phyloP scores from a whole-genome alignment of 1,140 invertebrate genomes.

The Microplitis demolitor region DNA sequence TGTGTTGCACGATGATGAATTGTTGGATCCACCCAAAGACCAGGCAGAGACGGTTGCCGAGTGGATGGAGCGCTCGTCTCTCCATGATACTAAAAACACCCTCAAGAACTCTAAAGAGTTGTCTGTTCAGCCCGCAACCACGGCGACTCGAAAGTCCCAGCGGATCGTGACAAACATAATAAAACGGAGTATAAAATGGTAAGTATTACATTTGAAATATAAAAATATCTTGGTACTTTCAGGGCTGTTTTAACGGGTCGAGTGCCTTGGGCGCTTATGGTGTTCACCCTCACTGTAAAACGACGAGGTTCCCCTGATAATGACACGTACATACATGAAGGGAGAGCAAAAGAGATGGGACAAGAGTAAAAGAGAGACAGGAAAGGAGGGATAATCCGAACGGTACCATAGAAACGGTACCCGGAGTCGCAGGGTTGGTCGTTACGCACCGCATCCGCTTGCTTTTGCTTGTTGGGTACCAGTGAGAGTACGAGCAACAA shows the following conservation, averaged over 20 bases:
- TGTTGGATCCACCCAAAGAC: conserved; percentile 1
- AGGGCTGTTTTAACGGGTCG: conserved; percentile 12
- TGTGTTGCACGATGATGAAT: conserved; percentile 18
- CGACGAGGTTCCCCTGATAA: neutral
- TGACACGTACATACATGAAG: neutral
- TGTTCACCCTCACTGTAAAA: neutral
- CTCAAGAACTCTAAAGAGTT: neutral
- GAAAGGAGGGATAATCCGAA: conserved; percentile 43
- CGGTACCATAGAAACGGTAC: conserved; percentile 61
- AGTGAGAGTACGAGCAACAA: conserved; percentile 1
- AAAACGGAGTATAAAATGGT: conserved; percentile 56
- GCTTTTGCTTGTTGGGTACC: conserved; percentile 2
- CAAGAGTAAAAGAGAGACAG: conserved; percentile 32
- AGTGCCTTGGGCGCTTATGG: neutral
- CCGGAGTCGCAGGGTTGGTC: conserved; percentile 43
- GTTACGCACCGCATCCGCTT: conserved; percentile 23
- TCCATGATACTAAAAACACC: neutral
- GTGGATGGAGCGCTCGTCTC: conserved; percentile 17
- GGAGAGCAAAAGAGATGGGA: conserved; percentile 24
- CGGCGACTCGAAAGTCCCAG: conserved; percentile 33
- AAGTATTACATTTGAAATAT: conserved; percentile 34
- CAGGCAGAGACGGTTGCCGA: neutral
- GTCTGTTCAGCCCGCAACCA: neutral
- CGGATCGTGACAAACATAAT: conserved; percentile 55
- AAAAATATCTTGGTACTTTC: conserved; percentile 8